These are phyloP conservation scores for Cyrtonyx montezumae DNA, from an alignment of 2,113 vertebrate species.

Conservation along the genomic window DNA sequence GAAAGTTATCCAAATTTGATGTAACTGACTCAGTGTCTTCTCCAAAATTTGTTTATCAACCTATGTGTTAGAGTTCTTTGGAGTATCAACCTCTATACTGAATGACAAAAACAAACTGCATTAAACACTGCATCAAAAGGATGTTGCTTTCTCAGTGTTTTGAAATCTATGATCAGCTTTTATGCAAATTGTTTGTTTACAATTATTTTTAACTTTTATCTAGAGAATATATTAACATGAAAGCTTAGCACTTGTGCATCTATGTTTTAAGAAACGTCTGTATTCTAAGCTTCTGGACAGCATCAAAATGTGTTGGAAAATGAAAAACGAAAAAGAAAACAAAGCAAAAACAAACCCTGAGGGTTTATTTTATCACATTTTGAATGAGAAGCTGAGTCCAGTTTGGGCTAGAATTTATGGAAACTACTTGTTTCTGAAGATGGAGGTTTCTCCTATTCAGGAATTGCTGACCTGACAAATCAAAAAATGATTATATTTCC, in stretches of 20 bases:
- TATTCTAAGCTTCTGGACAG: not conserved
- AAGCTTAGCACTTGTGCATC: not conserved
- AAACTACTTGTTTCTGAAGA: not conserved
- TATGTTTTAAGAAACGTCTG: not conserved
- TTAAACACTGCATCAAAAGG: fast-evolving
- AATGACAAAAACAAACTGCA: not conserved
- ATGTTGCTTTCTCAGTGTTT: not conserved
- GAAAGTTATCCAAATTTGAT: constrained; percentile 9
- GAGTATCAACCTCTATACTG: not conserved
- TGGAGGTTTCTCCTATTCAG: not conserved
- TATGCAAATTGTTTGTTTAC: not conserved
- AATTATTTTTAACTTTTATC: not conserved
- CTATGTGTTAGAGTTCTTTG: not conserved
- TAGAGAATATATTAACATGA: not conserved
- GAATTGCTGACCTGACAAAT: not conserved
- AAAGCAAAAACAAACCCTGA: not conserved
- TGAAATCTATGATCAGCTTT: not conserved
- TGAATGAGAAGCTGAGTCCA: not conserved
- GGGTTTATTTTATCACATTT: not conserved
- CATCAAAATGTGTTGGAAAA: not conserved
- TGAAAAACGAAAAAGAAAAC: not conserved
- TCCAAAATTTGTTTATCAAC: not conserved
- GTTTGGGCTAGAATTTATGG: not conserved
- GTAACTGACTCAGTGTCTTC: not conserved
- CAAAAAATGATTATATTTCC: not conserved